These are phyloP conservation scores for Diaperis boleti DNA, from an alignment of 2,888 invertebrate species.

Conservation along the genomic window DNA sequence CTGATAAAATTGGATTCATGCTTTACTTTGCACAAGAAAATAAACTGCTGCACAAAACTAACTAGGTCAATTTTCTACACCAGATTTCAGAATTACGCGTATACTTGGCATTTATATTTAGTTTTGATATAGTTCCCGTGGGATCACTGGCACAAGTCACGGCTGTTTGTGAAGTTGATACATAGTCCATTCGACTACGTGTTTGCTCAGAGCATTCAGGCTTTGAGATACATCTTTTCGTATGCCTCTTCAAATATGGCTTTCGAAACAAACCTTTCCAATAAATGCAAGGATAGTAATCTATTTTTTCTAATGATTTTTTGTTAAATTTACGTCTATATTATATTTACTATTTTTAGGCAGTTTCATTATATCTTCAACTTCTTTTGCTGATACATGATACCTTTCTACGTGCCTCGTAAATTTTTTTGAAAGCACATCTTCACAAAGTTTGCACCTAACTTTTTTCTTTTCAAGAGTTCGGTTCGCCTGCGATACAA, in stretches of 20 bases:
- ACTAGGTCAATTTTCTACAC: constrained; percentile 12
- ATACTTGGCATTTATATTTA: neutral
- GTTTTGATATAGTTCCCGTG: neutral
- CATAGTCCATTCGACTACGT: too few species aligned
- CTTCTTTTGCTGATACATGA: neutral
- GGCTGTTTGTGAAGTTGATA: constrained; percentile 8
- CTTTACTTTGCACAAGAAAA: constrained; percentile 18
- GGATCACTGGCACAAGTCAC: neutral
- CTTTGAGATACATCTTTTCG: neutral
- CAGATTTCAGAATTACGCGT: too few species aligned
- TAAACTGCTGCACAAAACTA: neutral
- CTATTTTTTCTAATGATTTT: neutral
- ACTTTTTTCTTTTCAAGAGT: too few species aligned
- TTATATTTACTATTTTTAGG: constrained; percentile 9
- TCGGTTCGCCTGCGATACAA: too few species aligned
- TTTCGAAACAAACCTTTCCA: constrained; percentile 2
- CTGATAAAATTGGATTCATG: constrained; percentile 15
- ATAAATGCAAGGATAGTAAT: neutral
- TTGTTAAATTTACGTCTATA: constrained; percentile 28
- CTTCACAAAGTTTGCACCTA: neutral
- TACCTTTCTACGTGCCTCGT: neutral
- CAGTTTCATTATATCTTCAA: neutral
- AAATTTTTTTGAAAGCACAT: neutral
- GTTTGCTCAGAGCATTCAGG: too few species aligned
- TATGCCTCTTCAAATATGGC: neutral